Conservation (phyloP, 1,140 invertebrate species). For the Neodiprion pinetum region DNA sequence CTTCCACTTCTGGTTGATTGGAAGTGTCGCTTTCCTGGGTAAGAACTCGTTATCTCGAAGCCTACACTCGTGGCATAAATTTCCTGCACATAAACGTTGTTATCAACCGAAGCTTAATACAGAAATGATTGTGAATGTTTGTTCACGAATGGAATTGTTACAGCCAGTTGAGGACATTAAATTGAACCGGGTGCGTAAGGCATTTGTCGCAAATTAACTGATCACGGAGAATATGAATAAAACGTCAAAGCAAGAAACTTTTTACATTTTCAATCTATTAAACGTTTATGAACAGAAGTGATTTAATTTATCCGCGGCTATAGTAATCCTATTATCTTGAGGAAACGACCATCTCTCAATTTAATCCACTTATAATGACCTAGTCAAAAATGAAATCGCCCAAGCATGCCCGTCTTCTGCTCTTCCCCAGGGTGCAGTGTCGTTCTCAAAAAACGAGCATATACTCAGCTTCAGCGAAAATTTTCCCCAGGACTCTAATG, state of each 20-base stretch:
- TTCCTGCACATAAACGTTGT: not conserved
- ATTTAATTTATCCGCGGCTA: no score
- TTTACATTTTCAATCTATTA: no score
- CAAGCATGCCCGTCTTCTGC: not conserved
- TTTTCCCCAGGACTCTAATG: constrained; percentile 36
- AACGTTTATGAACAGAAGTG: no score
- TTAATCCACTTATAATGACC: not conserved
- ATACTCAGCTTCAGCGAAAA: not conserved
- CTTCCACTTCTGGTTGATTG: not conserved
- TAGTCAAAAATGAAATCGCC: not conserved
- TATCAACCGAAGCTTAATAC: no score
- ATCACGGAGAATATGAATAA: no score
- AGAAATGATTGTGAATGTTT: no score
- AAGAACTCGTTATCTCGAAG: not conserved
- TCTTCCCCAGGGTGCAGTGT: not conserved
- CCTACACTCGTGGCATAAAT: not conserved
- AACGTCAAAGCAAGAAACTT: no score
- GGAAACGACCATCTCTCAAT: not conserved
- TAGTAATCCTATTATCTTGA: not conserved
- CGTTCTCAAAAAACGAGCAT: not conserved
- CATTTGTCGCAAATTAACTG: no score
- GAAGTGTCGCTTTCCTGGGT: not conserved
- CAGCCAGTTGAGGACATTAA: no score
- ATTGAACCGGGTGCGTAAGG: no score
- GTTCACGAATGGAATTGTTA: no score